Evolutionary conservation across 2,797 vertebrate genomes (phyloP).

Genomic region (Helarctos malayanus): DNA sequence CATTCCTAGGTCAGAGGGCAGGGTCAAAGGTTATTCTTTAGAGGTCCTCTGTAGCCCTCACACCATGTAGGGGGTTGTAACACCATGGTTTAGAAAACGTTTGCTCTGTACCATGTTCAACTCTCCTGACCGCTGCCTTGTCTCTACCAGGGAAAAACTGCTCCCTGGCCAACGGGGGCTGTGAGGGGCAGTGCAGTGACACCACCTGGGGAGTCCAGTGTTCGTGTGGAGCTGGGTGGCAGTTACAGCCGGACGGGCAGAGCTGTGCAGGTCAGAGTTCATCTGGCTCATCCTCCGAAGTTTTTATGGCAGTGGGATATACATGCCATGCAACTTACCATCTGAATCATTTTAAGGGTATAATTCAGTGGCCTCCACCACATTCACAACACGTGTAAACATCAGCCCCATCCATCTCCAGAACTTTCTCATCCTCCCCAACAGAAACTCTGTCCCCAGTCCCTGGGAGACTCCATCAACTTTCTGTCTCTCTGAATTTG

Average conservation of each 20-base stretch:
- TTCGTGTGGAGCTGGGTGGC: constrained; percentile 91
- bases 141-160: constrained; percentile 84
- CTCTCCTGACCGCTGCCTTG: neutral
- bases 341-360: neutral
- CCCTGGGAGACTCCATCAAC: neutral
- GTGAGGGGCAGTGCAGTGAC: constrained; percentile 90
- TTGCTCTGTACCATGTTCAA: neutral
- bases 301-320: neutral
- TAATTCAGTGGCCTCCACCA: neutral
- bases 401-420: neutral
- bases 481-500: neutral
- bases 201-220: constrained; percentile 92
- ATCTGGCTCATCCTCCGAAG: neutral
- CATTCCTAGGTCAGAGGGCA: neutral
- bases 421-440: neutral
- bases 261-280: constrained; percentile 91
- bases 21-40: neutral
- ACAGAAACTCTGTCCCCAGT: neutral
- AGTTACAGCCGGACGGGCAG: constrained; percentile 88
- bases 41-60: neutral
- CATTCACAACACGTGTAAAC: neutral
- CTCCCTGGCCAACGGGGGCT: constrained; percentile 92
- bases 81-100: neutral
- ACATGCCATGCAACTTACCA: neutral
- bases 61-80: neutral